Evolutionary conservation across 2,797 vertebrate species (phyloP).

Genomic region (Premnoplex brunnescens): DNA sequence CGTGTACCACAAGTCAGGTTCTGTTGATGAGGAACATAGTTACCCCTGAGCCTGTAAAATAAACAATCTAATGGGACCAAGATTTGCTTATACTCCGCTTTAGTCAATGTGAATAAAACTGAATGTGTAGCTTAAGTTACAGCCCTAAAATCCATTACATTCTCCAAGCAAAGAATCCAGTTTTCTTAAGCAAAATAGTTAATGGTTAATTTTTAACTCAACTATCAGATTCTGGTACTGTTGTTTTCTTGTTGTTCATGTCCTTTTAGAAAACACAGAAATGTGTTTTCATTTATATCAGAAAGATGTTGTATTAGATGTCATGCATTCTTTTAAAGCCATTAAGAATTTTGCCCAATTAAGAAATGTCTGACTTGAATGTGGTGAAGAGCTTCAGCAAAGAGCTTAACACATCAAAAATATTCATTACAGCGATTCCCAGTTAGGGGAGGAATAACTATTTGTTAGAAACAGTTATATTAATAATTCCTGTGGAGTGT

Average conservation of each 20-base stretch:
- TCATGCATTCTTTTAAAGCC: background rate
- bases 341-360: background rate
- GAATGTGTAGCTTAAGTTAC: background rate
- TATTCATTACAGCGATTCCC: background rate
- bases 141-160: background rate
- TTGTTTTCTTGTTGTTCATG: background rate
- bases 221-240: background rate
- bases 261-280: background rate
- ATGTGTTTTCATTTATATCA: background rate
- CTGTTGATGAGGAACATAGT: background rate
- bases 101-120: background rate
- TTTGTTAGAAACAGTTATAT: background rate
- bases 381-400: background rate
- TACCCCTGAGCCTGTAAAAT: background rate
- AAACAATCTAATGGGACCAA: background rate
- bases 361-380: background rate
- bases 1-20: background rate
- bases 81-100: background rate
- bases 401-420: accelerated
- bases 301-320: background rate
- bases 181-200: background rate
- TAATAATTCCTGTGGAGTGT: background rate
- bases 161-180: background rate
- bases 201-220: background rate
- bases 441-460: background rate